Percentiles rank a stretch among this genome's conserved stretches.
Evolutionary conservation across 2,797 vertebrate species (phyloP).

Genomic region (Vireo griseus): DNA sequence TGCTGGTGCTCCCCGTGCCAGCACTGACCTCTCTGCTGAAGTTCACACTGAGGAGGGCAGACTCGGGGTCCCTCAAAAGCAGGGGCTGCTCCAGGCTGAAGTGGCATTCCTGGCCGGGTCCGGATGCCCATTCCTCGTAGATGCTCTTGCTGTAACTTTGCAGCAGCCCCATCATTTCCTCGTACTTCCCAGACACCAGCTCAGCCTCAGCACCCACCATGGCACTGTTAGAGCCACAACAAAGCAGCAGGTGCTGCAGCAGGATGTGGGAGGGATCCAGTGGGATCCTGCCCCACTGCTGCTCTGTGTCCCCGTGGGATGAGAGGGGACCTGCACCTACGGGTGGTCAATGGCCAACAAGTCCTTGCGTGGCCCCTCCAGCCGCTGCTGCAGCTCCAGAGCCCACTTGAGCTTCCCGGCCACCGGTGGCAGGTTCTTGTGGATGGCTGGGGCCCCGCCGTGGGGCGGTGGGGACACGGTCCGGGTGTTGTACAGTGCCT

Average conservation of each 20-base stretch:
- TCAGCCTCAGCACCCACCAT: conserved; percentile 55
- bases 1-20: accelerated
- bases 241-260: background rate
- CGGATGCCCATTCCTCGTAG: conserved; percentile 60
- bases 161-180: conserved; percentile 71
- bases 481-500: conserved; percentile 67
- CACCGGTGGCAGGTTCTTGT: conserved; percentile 73
- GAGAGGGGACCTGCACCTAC: conserved; percentile 52
- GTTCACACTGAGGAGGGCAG: conserved; percentile 66
- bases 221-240: conserved; percentile 7
- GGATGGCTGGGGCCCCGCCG: background rate
- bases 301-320: accelerated
- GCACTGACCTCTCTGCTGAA: conserved; percentile 75
- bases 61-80: conserved; percentile 24
- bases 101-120: conserved; percentile 66
- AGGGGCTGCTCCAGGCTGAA: conserved; percentile 78
- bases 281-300: background rate
- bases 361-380: conserved; percentile 55
- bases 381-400: conserved; percentile 73
- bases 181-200: conserved; percentile 58
- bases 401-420: conserved; percentile 75
- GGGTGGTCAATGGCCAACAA: conserved; percentile 66
- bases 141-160: background rate
- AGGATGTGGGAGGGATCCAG: accelerated
- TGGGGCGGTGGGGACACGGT: accelerated